phyloP scores from a whole-genome alignment of 2,888 invertebrate species.

The Apodemia mormo region DNA sequence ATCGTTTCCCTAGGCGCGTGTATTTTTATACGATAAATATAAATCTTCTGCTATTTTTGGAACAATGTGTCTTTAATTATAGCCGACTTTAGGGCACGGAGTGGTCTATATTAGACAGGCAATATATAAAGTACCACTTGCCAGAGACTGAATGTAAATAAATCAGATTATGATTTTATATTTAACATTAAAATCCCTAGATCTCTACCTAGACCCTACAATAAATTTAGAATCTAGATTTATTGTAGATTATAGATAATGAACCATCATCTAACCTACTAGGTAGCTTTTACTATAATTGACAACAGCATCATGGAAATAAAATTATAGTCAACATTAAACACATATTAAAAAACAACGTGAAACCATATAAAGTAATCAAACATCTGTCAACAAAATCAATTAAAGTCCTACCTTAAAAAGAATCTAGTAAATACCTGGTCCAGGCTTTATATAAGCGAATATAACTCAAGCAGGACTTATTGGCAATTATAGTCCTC shows the following conservation, averaged over 20 bases:
- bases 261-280: too few species aligned
- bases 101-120: neutral
- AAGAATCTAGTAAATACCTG: slow-evolving; percentile 2
- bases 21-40: slow-evolving; percentile 9
- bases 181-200: neutral
- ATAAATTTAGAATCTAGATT: neutral
- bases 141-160: neutral
- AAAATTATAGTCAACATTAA: too few species aligned
- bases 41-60: slow-evolving; percentile 10
- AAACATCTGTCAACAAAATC: slow-evolving; percentile 11
- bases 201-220: too few species aligned
- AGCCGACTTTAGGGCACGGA: neutral
- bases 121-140: neutral
- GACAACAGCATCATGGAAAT: too few species aligned
- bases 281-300: too few species aligned
- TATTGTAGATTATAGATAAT: neutral
- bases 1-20: neutral
- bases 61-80: slow-evolving; percentile 2
- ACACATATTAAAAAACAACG: too few species aligned
- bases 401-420: slow-evolving; percentile 2
- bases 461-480: slow-evolving; percentile 26
- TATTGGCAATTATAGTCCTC: slow-evolving; percentile 33
- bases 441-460: slow-evolving; percentile 6
- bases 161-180: neutral
- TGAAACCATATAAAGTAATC: neutral